Evolutionary conservation across 2,113 vertebrate species (phyloP), one percentile per base, ranked within the genome.

Genomic region (Beaufortia kweichowensis): DNA sequence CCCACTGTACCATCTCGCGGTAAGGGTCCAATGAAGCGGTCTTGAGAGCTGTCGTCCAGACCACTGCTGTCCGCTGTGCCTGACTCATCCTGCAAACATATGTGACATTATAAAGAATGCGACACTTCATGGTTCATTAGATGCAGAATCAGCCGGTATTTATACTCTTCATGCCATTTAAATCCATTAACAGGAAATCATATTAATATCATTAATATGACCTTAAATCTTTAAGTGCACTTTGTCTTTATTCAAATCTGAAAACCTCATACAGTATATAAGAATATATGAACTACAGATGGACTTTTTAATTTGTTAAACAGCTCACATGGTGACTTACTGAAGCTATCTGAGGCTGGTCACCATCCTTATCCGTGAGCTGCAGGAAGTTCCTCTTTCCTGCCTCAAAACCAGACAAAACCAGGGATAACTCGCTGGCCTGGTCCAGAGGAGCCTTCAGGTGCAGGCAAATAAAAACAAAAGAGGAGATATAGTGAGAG

Each of bases 301-400:
- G 3, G 2, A 48, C 43, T 17, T 48, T 48, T 17, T 48, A 46
- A 46, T 12, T 12, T 2, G 0, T 39, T 2, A 39, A 10, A 53
- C 6, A 11, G 12, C 11, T 33, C 17, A 59, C 59, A 19, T 41
- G 60, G 12, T 21, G 23, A 88, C 92, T 93, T 86, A 99, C 97
- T n/a, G 94, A 91, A 69, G 89, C 84, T 76, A 94, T 82, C 41
- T 94, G 97, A 75, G 97, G 97, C 88, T 98, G 97, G 84, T 97
- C 96, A 82, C 97, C 97, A 81, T 97, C 95, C 91, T 94, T 98
- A 89, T 99, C 97, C 24, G 92, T 94, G 62, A 99, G 90, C 76
- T 96, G 96, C 53, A 99, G 91, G 67, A 97, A 99, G 86, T 98
- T 98, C 88, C 92, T 96, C 85, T 98, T 98, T 66, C 96, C 96